phyloP scores from a whole-genome alignment of 2,888 invertebrate species.

The Oxycera nigricornis region DNA sequence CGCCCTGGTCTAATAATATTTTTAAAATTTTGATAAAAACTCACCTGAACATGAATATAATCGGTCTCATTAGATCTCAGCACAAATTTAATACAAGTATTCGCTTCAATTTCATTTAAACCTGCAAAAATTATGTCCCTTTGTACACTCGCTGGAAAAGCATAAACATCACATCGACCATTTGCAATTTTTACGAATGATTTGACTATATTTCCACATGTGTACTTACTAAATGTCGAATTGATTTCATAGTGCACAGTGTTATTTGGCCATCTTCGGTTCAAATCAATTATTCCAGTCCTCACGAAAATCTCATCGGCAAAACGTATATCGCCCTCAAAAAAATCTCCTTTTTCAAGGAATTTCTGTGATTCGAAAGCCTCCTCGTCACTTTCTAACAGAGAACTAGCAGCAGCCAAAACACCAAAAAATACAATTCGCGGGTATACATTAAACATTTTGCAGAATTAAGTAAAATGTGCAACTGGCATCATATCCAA shows the following conservation, averaged over 20 bases:
- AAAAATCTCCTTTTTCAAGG: neutral
- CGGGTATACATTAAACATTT: no score
- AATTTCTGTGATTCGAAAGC: no score
- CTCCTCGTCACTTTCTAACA: no score
- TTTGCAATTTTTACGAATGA: neutral
- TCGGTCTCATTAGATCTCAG: neutral
- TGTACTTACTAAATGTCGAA: neutral
- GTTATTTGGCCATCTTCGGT: neutral
- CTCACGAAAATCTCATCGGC: no score
- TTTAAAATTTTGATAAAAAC: no score
- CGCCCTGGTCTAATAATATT: neutral
- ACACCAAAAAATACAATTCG: no score
- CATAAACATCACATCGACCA: neutral
- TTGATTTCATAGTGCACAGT: neutral
- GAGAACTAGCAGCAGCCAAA: no score
- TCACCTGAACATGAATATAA: constrained; percentile 22
- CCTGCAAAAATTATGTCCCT: neutral
- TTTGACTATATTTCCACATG: no score
- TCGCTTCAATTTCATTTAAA: neutral
- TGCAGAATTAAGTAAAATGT: no score
- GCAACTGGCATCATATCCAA: no score
- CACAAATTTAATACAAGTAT: constrained; percentile 1
- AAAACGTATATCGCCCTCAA: no score
- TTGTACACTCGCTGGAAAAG: neutral
- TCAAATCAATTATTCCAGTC: neutral